Base-by-base conservation (phyloP, 1,140 invertebrate species). In the Heliconius hermathena region DNA sequence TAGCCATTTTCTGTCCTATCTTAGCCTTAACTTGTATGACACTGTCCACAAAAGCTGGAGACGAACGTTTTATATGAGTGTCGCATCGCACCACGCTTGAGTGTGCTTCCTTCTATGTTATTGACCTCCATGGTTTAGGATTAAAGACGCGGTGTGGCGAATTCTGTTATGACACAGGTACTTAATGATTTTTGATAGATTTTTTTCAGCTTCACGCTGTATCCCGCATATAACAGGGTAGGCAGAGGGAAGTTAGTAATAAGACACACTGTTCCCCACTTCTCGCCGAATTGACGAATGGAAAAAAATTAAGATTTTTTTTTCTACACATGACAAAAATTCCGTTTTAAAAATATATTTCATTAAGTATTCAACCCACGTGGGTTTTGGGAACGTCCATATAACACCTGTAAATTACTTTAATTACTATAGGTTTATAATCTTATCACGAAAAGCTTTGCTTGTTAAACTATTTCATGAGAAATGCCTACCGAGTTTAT, bases 71-170 rank as follows among this genome's bases (percentile, higher is more conserved):
- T 89, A 87, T 89, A 89, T 87, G 83, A 77, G 46, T 36, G 76
- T 11, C 76, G 86, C 79, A 86, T 88, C 87, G 86, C 86, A 86
- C 84, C 80, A 86, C 82, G 87, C 77, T 79, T 84, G 76, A 80
- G 72, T 87, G 84, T 66, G 82, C 83, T 85, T 82, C 85, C 83
- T 86, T 81, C 77, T 76, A 81, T 78, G 73, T 80, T 86, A 89
- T 82, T 87, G 87, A 89, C 87, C 87, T 86, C 83, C 73, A 82
- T 81, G 79, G 75, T 46, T 81, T 78, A 74, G 82, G 77, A 83
- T 83, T 81, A 77, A 76, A 73, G 22, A 76, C 82, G 81, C 80
- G 82, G 77, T 72, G 80, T 81, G 82, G 72, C 71, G 77, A 76
- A 78, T 76, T 71, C n/a, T 66, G 22, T 29, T 66, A 29, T 66